Conservation (phyloP, 1,140 invertebrate genomes). For the Megalonaias nervosa region DNA sequence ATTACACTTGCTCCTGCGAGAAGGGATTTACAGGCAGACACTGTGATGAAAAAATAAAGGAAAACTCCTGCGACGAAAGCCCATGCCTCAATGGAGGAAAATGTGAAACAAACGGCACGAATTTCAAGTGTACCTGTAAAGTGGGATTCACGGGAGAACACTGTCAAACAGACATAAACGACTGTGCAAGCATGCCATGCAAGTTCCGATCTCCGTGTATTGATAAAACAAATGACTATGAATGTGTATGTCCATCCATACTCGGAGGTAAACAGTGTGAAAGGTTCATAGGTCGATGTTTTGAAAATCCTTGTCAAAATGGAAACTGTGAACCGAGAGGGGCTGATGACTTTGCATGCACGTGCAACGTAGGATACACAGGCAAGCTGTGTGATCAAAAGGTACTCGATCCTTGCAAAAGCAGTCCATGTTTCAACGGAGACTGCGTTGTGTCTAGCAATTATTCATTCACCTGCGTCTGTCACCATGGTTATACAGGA, state of each 20-base stretch:
- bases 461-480: conserved; percentile 12
- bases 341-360: conserved; percentile 18
- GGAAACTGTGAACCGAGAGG: conserved; percentile 17
- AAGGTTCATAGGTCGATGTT: conserved; percentile 15
- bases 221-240: conserved; percentile 19
- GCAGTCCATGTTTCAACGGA: conserved; percentile 16
- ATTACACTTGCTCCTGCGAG: too few species aligned
- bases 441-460: not conserved
- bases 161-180: conserved; percentile 28
- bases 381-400: conserved; percentile 2
- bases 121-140: too few species aligned
- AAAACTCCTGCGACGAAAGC: too few species aligned
- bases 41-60: too few species aligned
- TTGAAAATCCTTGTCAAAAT: conserved; percentile 13
- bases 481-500: conserved; percentile 21
- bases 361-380: conserved; percentile 14
- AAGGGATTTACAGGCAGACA: too few species aligned
- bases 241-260: conserved; percentile 10
- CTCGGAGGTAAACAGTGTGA: conserved; percentile 22
- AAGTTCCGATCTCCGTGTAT: conserved; percentile 10
- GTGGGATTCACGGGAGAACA: conserved; percentile 16
- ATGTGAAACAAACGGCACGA: too few species aligned
- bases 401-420: conserved; percentile 14
- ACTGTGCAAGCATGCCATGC: conserved; percentile 20
- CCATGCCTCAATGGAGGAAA: too few species aligned